These are phyloP conservation scores for Megaceryle alcyon DNA, from an alignment of 2,797 vertebrate species.

Conservation along the genomic window DNA sequence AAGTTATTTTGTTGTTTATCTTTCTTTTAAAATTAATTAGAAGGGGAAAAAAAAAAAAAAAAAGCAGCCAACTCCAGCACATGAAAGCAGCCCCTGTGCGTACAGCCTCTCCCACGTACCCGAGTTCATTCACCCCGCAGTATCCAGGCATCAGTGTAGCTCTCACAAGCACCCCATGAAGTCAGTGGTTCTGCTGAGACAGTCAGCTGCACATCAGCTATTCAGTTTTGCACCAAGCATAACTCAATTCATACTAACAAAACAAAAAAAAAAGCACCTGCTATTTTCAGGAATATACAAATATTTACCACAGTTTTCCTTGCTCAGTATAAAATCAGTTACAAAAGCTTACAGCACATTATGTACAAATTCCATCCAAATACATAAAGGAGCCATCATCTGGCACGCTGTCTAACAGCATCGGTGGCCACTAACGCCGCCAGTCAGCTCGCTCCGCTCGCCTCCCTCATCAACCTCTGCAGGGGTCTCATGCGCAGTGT, in stretches of 20 bases:
- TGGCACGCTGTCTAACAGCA: not conserved
- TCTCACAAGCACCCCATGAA: constrained; percentile 76
- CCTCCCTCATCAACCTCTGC: not conserved
- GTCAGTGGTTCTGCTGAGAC: constrained; percentile 89
- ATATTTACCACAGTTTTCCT: constrained; percentile 85
- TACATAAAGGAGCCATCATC: not conserved
- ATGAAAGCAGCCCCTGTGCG: constrained; percentile 27
- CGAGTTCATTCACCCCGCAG: constrained; percentile 60
- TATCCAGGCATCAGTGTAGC: constrained; percentile 49
- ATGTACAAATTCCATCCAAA: constrained; percentile 87
- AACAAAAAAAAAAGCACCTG: constrained; percentile 70
- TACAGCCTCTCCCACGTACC: constrained; percentile 62
- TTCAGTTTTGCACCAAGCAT: constrained; percentile 84
- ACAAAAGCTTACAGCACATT: constrained; percentile 89
- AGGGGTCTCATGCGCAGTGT: not conserved
- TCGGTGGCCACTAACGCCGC: not conserved
- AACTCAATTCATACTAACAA: constrained; percentile 69
- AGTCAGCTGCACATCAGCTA: constrained; percentile 82
- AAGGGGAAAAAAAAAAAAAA: constrained; percentile 6
- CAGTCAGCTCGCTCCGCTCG: not conserved
- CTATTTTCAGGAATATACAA: constrained; percentile 83
- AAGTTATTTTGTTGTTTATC: constrained; percentile 31
- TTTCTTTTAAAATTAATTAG: constrained; percentile 46
- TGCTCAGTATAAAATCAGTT: constrained; percentile 79
- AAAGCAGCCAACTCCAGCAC: constrained; percentile 26